phyloP scores from a whole-genome alignment of 2,888 invertebrate genomes.

The Mycalesis mineus region DNA sequence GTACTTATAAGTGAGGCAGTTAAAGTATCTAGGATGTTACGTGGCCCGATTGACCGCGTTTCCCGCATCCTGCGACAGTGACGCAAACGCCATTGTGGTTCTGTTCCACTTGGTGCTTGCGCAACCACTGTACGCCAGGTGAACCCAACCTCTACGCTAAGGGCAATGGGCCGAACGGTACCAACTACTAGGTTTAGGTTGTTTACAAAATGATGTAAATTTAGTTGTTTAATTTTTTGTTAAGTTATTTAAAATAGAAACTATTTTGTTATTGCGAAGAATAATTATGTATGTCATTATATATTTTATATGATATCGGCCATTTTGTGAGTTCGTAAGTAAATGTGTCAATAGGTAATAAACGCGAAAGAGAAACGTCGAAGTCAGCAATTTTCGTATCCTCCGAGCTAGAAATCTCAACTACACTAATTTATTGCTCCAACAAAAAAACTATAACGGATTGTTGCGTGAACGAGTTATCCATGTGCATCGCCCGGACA shows the following conservation, averaged over 20 bases:
- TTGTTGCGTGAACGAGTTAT: constrained; percentile 62
- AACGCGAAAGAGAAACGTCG: too few species aligned
- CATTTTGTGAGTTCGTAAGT: too few species aligned
- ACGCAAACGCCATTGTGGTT: constrained; percentile 63
- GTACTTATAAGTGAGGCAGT: background rate
- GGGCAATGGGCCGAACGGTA: background rate
- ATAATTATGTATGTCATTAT: too few species aligned
- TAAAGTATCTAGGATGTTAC: constrained; percentile 32
- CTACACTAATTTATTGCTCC: constrained; percentile 31
- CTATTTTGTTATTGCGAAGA: too few species aligned
- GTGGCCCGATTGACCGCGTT: constrained; percentile 32
- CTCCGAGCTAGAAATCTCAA: constrained; percentile 32
- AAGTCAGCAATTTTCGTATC: constrained; percentile 13
- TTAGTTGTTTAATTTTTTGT: too few species aligned
- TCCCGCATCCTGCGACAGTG: constrained; percentile 52
- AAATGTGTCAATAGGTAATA: too few species aligned
- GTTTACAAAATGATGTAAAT: too few species aligned
- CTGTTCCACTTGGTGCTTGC: constrained; percentile 56
- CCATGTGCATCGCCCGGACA: constrained; percentile 67
- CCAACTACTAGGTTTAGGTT: too few species aligned
- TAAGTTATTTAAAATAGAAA: too few species aligned
- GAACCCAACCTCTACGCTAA: constrained; percentile 1
- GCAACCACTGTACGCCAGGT: background rate
- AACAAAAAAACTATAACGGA: constrained; percentile 45
- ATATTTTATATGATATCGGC: too few species aligned